Base-by-base conservation (phyloP, 2,888 invertebrate species). In the Pandemis cinnamomeana region DNA sequence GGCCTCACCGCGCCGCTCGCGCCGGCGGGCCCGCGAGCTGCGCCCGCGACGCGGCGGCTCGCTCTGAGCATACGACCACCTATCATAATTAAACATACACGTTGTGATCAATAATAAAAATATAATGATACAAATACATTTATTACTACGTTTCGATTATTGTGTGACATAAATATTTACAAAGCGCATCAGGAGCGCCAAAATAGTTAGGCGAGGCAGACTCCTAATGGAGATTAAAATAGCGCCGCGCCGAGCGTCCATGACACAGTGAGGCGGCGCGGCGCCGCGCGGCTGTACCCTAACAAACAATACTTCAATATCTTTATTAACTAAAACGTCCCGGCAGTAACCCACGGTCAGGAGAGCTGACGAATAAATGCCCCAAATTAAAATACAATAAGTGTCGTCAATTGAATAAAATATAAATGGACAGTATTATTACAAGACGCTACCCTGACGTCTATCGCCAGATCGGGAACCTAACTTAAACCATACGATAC, bases 121-220 rank as follows among this genome's bases (percentile, higher is more conserved):
- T 93, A 93, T 92, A 93, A 93, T 93, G 91, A 92, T 93, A 94
- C 92, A 93, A 92, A 93, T 93, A 93, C 93, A 90, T 92, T 93
- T 92, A 90, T 89, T 89, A 85, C 93, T 93, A 93, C 91, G 86
- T 91, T 92, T 92, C 90, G 92, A 94, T 92, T 93, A 93, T 91
- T 92, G 92, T 92, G 93, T 92, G 93, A 94, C 93, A 89, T 91
- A 92, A 91, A 92, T 94, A 94, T 94, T 93, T 94, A 94, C 94
- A 94, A 92, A 91, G 91, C 92, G 92, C 90, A 86, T 84, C 79
- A 86, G 91, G 89, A 91, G 91, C 90, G 92, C 91, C 90, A 80
- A 82, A 85, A 83, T 84, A 87, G 86, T 91, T 90, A 90, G 91
- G 92, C 91, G 88, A 89, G 88, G 89, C 89, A 83, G 85, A 84